These are phyloP conservation scores for Litocranius walleri DNA, from an alignment of 2,113 vertebrate species.

Conservation along the genomic window DNA sequence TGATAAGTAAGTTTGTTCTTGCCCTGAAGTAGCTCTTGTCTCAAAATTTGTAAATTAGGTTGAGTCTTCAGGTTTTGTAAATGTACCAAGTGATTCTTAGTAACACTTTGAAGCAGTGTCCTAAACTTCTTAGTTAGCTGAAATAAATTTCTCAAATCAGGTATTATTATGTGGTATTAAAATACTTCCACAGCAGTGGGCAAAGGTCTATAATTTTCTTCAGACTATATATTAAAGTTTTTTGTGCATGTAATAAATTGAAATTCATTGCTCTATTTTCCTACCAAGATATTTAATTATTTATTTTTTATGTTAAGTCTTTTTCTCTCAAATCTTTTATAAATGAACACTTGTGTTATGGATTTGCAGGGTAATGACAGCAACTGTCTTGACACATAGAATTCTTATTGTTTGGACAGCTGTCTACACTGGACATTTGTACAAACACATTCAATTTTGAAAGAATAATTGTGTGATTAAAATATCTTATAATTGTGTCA, in stretches of 20 bases:
- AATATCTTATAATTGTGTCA: not conserved
- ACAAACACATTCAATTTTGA: not conserved
- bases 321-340: constrained; percentile 14
- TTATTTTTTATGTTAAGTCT: not conserved
- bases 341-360: constrained; percentile 45
- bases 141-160: not conserved
- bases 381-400: constrained; percentile 50
- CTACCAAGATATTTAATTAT: not conserved
- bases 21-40: not conserved
- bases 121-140: not conserved
- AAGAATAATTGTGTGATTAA: constrained; percentile 37
- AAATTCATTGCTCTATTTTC: constrained; percentile 29
- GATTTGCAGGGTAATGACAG: constrained; percentile 2
- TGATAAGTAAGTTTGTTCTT: not conserved
- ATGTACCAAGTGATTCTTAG: not conserved
- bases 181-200: not conserved
- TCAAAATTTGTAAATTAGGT: not conserved
- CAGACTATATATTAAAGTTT: not conserved
- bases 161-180: not conserved
- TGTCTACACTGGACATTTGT: constrained; percentile 53
- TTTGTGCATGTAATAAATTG: not conserved
- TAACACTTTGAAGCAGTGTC: not conserved
- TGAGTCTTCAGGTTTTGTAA: not conserved
- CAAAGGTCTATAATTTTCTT: not conserved
- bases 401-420: constrained; percentile 49